These are phyloP conservation scores for Rattus rattus DNA, from an alignment of 2,113 vertebrate species.

Conservation along the genomic window DNA sequence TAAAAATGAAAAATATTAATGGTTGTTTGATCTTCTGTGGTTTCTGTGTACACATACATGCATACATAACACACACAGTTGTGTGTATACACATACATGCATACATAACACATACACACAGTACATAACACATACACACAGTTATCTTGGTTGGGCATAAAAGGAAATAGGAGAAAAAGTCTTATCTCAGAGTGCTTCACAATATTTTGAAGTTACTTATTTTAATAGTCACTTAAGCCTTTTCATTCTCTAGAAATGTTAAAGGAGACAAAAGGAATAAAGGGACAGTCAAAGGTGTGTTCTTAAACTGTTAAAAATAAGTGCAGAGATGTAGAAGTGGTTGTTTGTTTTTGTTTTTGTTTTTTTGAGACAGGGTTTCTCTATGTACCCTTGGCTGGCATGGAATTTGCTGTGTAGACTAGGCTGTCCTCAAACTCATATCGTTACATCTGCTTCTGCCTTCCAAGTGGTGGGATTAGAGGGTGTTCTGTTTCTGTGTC, in stretches of 20 bases:
- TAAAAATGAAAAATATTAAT: background rate
- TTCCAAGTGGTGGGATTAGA: background rate
- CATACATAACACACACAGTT: background rate
- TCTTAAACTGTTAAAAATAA: background rate
- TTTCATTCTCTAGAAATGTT: constrained; percentile 10
- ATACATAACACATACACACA: background rate
- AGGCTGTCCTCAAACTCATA: background rate
- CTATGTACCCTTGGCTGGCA: background rate
- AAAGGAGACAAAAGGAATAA: background rate
- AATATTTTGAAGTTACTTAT: constrained; percentile 17
- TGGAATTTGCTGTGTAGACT: background rate
- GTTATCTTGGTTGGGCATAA: background rate
- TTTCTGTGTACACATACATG: background rate
- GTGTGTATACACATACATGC: background rate
- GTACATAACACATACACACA: background rate
- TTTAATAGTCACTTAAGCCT: constrained; percentile 46
- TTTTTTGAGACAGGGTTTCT: background rate
- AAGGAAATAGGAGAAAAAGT: background rate
- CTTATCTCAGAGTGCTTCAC: background rate
- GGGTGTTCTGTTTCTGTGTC: constrained; percentile 7
- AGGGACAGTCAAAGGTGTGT: background rate
- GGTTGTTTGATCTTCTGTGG: background rate
- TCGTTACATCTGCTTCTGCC: background rate
- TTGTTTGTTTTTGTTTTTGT: background rate
- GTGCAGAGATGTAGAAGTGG: background rate